Conservation (phyloP, 1,140 invertebrate species). For the Varroa destructor region DNA sequence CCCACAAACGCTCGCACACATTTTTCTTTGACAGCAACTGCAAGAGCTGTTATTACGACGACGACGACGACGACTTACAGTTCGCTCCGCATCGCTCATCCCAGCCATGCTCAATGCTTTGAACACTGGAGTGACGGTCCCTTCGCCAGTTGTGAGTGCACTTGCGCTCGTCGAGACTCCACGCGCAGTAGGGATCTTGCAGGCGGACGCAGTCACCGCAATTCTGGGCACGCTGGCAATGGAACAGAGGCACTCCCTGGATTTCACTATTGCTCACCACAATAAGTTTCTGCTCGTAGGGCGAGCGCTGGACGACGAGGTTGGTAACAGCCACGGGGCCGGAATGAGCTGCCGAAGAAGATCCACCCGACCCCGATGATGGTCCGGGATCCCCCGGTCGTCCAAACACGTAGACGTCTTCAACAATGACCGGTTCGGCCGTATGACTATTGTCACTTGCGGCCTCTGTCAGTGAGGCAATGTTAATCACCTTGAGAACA, state of each 20-base stretch:
- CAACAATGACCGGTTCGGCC: constrained; percentile 4
- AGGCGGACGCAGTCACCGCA: constrained; percentile 77
- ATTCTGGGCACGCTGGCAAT: constrained; percentile 51
- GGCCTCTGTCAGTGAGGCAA: constrained; percentile 41
- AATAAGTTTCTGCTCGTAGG: constrained; percentile 56
- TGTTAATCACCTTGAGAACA: constrained; percentile 80
- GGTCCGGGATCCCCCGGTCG: too few relatives aligned
- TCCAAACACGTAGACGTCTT: constrained; percentile 17
- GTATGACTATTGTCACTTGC: too few relatives aligned
- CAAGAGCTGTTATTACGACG: too few relatives aligned
- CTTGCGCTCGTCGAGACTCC: constrained; percentile 57
- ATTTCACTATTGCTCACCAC: constrained; percentile 76
- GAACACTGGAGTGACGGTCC: constrained; percentile 1
- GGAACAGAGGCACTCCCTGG: constrained; percentile 66
- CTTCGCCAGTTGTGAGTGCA: constrained; percentile 31
- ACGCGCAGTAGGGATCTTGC: constrained; percentile 94
- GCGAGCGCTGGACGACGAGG: constrained; percentile 53
- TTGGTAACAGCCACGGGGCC: constrained; percentile 55
- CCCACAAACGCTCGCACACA: too few relatives aligned
- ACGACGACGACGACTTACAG: not conserved
- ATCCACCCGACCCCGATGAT: not conserved
- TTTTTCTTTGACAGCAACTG: too few relatives aligned
- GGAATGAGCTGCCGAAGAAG: constrained; percentile 42
- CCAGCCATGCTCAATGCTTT: constrained; percentile 12
- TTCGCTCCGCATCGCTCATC: constrained; percentile 8